Evolutionary conservation across 2,888 invertebrate species (phyloP).

Genomic region (Drosophila siamana): DNA sequence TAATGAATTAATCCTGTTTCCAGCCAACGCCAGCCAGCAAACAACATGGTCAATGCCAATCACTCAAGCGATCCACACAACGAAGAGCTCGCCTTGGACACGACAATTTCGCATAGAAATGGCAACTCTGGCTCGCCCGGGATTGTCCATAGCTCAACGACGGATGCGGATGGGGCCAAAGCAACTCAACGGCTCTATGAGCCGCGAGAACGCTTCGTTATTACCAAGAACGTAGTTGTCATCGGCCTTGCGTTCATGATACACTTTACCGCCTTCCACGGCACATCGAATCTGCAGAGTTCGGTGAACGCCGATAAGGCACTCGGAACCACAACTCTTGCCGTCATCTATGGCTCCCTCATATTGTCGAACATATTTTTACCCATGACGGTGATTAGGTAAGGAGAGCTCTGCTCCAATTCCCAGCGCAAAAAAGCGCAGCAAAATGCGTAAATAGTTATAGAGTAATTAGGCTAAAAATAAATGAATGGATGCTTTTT

Average conservation of each 20-base stretch:
- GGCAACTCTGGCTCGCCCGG: conserved; percentile 20
- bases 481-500: neutral
- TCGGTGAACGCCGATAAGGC: conserved; percentile 93
- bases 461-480: conserved; percentile 1
- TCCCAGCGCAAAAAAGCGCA: neutral
- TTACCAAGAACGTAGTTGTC: conserved; percentile 93
- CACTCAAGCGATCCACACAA: conserved; percentile 46
- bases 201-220: conserved; percentile 90
- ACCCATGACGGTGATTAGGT: conserved; percentile 94
- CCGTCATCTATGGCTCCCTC: conserved; percentile 94
- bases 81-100: conserved; percentile 66
- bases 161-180: conserved; percentile 39
- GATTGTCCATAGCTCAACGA: conserved; percentile 4
- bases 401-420: conserved; percentile 74
- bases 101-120: conserved; percentile 17
- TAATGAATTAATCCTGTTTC: neutral
- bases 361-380: conserved; percentile 96
- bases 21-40: no score
- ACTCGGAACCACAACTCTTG: conserved; percentile 93
- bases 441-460: conserved; percentile 11
- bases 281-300: conserved; percentile 93
- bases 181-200: conserved; percentile 83
- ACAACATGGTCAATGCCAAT: conserved; percentile 41
- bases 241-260: conserved; percentile 96
- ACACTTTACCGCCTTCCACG: conserved; percentile 96